These are phyloP conservation scores for Oxyruncus cristatus DNA, from an alignment of 2,113 vertebrate genomes.

Conservation along the genomic window DNA sequence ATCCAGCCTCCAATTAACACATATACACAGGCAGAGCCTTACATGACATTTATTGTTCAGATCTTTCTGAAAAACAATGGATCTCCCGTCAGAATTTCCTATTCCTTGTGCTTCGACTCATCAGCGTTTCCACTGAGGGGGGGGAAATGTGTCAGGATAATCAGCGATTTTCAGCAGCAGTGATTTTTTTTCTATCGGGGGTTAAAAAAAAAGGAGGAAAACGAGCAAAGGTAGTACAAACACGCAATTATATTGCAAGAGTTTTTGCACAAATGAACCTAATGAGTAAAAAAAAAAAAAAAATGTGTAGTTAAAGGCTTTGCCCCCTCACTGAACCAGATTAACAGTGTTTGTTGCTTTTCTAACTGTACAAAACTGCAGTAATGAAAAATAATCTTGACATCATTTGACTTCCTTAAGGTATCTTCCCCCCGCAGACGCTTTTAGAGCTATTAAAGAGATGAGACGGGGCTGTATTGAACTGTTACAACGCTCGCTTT, in stretches of 20 bases:
- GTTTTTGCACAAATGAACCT: constrained; percentile 35
- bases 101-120: not conserved
- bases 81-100: constrained; percentile 40
- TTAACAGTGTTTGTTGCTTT: constrained; percentile 62
- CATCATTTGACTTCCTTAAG: constrained; percentile 56
- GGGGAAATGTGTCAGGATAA: not conserved
- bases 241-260: not conserved
- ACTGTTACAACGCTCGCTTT: not conserved
- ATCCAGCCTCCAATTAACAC: constrained; percentile 26
- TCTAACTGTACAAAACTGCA: constrained; percentile 26
- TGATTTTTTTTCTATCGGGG: not conserved
- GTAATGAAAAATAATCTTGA: constrained; percentile 66
- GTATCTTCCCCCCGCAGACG: constrained; percentile 37
- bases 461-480: constrained; percentile 15
- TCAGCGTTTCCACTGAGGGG: constrained; percentile 23
- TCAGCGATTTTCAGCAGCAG: constrained; percentile 16
- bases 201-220: not conserved
- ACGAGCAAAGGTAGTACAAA: constrained; percentile 22
- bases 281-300: constrained; percentile 35
- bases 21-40: not conserved
- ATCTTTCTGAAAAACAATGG: constrained; percentile 16
- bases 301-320: constrained; percentile 19
- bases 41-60: constrained; percentile 18
- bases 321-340: constrained; percentile 65
- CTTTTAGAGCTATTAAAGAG: constrained; percentile 39